phyloP scores from a whole-genome alignment of 2,113 vertebrate genomes.

The Rhynchomys soricoides region DNA sequence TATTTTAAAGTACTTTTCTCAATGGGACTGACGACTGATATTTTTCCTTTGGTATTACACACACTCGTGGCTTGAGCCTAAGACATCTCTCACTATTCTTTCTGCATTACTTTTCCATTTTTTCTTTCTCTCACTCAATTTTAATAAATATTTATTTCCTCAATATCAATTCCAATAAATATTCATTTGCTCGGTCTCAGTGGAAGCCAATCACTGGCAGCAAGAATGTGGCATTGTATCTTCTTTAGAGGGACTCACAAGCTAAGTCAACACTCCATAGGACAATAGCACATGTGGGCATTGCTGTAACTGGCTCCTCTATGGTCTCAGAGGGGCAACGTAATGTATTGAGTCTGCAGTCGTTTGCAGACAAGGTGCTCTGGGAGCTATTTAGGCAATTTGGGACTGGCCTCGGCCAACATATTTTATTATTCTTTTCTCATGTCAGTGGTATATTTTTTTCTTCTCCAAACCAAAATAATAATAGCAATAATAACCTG shows the following conservation, averaged over 20 bases:
- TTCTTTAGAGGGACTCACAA: background rate
- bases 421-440: slow-evolving; percentile 55
- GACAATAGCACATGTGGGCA: background rate
- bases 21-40: slow-evolving; percentile 59
- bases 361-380: background rate
- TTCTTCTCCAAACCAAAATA: slow-evolving; percentile 64
- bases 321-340: background rate
- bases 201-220: background rate
- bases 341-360: background rate
- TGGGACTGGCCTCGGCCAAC: background rate
- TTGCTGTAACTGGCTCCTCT: background rate
- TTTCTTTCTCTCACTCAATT: slow-evolving; percentile 2
- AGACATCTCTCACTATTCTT: background rate
- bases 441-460: slow-evolving; percentile 29
- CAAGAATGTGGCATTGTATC: background rate
- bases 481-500: background rate
- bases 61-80: background rate
- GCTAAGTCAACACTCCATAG: background rate
- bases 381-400: background rate
- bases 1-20: slow-evolving; percentile 82
- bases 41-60: slow-evolving; percentile 57
- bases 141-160: slow-evolving; percentile 7
- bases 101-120: slow-evolving; percentile 21
- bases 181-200: background rate
- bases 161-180: background rate